A percentile compares a stretch with the other conserved stretches of the same genome.
These are phyloP conservation scores for Torymus aiolomorphi DNA, from an alignment of 2,888 invertebrate genomes.

Conservation along the genomic window DNA sequence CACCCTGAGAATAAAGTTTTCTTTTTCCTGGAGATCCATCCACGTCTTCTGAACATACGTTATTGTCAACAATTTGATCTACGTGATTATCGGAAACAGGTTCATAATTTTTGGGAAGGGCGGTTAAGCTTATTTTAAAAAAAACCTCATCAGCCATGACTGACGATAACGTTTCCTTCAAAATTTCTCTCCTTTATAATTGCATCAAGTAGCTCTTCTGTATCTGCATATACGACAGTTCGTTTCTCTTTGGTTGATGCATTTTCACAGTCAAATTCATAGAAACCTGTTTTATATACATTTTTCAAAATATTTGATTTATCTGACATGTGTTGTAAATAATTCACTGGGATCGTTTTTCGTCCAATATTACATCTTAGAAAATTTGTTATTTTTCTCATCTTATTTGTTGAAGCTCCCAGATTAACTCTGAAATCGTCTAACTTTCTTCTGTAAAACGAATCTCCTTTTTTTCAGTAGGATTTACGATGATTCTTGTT, in stretches of 20 bases:
- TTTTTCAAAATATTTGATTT: conserved; percentile 34
- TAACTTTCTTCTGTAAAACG: conserved; percentile 10
- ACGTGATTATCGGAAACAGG: too few species aligned
- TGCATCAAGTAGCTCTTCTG: conserved; percentile 33
- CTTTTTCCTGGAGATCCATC: too few species aligned
- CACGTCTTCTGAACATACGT: too few species aligned
- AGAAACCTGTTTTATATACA: conserved; percentile 26
- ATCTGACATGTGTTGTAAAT: conserved; percentile 25
- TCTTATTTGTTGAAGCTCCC: conserved; percentile 15
- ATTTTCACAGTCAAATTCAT: conserved; percentile 45
- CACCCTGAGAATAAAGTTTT: too few species aligned
- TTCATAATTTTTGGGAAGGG: too few species aligned
- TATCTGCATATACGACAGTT: conserved; percentile 39
- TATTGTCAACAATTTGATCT: too few species aligned
- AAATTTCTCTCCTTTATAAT: conserved; percentile 32
- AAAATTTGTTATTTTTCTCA: conserved; percentile 38
- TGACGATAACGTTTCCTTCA: conserved; percentile 2
- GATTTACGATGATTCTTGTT: conserved; percentile 23
- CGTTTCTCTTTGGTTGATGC: not conserved
- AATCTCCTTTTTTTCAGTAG: conserved; percentile 9
- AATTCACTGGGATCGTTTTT: conserved; percentile 31
- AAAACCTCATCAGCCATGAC: too few species aligned
- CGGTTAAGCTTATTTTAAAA: too few species aligned
- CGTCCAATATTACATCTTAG: conserved; percentile 28
- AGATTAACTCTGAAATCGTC: conserved; percentile 6